A percentile compares a stretch with the other conserved stretches of the same genome.
Conservation (phyloP, 2,113 vertebrate genomes). For the Eptesicus fuscus region DNA sequence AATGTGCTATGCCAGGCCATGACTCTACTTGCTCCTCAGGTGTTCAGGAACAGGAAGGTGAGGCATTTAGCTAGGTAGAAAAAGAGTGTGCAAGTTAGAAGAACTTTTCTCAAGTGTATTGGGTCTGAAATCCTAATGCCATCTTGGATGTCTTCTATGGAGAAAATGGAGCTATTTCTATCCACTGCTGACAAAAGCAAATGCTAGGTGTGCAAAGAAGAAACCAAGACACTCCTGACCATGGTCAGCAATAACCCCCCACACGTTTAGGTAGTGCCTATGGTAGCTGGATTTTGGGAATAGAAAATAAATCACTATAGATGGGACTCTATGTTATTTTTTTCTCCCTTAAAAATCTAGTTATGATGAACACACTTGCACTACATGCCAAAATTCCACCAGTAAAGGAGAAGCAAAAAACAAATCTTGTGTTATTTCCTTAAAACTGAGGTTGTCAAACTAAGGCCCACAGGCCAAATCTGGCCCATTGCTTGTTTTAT, state of each 20-base stretch:
- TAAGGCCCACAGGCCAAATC: not conserved
- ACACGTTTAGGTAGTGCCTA: not conserved
- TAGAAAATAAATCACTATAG: not conserved
- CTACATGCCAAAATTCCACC: not conserved
- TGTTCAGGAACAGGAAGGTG: not conserved
- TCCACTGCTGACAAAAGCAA: not conserved
- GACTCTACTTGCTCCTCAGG: not conserved
- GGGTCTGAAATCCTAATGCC: not conserved
- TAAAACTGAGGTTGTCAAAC: not conserved
- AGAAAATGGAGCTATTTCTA: not conserved
- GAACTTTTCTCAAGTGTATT: not conserved
- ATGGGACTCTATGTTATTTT: not conserved
- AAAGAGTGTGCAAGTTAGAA: not conserved
- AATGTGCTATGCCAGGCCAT: fast-evolving
- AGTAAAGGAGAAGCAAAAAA: not conserved
- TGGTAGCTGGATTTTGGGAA: not conserved
- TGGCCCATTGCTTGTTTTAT: not conserved
- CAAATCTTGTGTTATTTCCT: not conserved
- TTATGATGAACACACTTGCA: not conserved
- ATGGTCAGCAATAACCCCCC: not conserved
- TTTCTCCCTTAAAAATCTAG: not conserved
- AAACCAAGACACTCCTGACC: not conserved
- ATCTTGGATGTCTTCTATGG: not conserved
- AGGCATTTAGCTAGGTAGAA: not conserved
- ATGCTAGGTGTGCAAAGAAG: not conserved